Evolutionary conservation across 2,113 vertebrate genomes (phyloP), one percentile per base, ranked within the genome.

Genomic region (Lepus americanus): DNA sequence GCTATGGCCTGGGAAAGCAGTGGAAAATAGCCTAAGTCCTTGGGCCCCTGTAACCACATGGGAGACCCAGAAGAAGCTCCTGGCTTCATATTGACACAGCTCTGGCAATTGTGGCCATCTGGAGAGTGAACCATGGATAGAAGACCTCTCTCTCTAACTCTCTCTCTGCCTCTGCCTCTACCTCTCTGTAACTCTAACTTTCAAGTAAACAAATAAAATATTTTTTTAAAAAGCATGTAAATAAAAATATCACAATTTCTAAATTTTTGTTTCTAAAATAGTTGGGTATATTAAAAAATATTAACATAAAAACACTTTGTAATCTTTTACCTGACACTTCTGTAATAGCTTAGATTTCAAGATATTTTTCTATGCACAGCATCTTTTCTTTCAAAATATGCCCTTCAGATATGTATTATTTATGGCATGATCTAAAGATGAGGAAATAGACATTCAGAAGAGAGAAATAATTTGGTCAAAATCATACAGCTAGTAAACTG

Each of bases 181-280:
- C 44, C 44, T 44, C 44, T 44, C 44, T 44, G 44, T 44, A 44
- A 44, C 44, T 44, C 44, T 44, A 6, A 44, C 6, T 44, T 44
- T 44, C 44, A 44, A 44, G 5, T 44, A 44, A 39, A 44, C 44
- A 44, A 44, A 44, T 44, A 44, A 44, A 44, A 44, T 44, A 44
- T 44, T 44, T 44, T 44, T 44, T 44, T 6, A 44, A 44, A 44
- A 44, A 44, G 5, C 44, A 44, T 44, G 44, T 39, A 39, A 39
- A 39, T 39, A 39, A 39, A 39, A 39, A 39, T 1, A 51, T 25
- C 44, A 73, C 22, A 36, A 49, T 44, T 76, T 87, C 31, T 69
- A n/a, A 69, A 79, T 19, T 59, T 90, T 90, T 91, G 69, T 87
- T 74, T 78, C 72, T 44, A 59, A 94, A 67, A 79, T 88, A 77